A percentile compares a stretch with the other conserved stretches of the same genome.
Evolutionary conservation across 2,888 invertebrate genomes (phyloP).

Genomic region (Ornithoptera alexandrae): DNA sequence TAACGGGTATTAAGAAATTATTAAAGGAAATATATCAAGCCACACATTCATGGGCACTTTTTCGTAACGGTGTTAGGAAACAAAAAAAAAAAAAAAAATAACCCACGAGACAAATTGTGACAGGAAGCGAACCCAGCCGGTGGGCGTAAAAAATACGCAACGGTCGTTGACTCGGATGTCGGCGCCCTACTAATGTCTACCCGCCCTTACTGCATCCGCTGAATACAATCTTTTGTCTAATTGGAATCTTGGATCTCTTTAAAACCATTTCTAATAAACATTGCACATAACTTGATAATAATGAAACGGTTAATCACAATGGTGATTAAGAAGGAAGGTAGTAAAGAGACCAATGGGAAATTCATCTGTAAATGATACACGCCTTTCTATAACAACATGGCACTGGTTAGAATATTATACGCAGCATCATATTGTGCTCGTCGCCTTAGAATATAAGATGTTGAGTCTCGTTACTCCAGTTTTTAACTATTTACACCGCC

Average conservation of each 20-base stretch:
- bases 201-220: constrained; percentile 51
- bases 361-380: too few relatives aligned
- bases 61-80: constrained; percentile 55
- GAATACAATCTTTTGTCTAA: constrained; percentile 23
- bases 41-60: constrained; percentile 47
- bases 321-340: too few relatives aligned
- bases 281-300: neutral
- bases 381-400: too few relatives aligned
- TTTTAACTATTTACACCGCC: too few relatives aligned
- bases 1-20: neutral
- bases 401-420: too few relatives aligned
- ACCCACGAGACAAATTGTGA: constrained; percentile 64
- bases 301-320: neutral
- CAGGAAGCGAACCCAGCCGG: constrained; percentile 74
- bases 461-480: too few relatives aligned
- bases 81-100: constrained; percentile 57
- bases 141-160: constrained; percentile 57
- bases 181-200: constrained; percentile 40
- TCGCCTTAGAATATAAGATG: too few relatives aligned
- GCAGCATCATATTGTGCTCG: too few relatives aligned
- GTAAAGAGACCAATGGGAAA: too few relatives aligned
- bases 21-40: constrained; percentile 32
- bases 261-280: neutral
- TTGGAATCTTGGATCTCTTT: constrained; percentile 8
- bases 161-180: constrained; percentile 60